Evolutionary conservation across 2,113 vertebrate genomes (phyloP).

Genomic region (Naja naja): DNA sequence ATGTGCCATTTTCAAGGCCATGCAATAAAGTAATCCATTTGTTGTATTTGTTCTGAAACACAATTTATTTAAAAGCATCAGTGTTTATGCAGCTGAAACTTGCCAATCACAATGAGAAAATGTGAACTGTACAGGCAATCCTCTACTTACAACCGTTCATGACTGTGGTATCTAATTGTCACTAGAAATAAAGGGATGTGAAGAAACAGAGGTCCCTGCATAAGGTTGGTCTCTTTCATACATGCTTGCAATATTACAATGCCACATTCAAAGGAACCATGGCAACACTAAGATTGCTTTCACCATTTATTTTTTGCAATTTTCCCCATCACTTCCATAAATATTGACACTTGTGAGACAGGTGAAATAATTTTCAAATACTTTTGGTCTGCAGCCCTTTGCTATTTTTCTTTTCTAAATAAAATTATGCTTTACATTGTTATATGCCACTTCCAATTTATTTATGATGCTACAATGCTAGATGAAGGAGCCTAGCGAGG

Average conservation of each 20-base stretch:
- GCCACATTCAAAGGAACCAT: not conserved
- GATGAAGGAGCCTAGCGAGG: not conserved
- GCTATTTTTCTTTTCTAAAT: not conserved
- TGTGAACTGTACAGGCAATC: not conserved
- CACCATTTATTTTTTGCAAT: not conserved
- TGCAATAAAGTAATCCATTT: slow-evolving; percentile 25
- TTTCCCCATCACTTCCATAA: not conserved
- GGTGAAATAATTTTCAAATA: not conserved
- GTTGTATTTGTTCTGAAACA: not conserved
- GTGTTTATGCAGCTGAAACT: not conserved
- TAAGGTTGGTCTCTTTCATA: not conserved
- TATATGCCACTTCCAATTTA: not conserved
- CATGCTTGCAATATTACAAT: not conserved
- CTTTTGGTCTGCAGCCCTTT: not conserved
- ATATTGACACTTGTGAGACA: not conserved
- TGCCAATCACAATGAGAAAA: not conserved
- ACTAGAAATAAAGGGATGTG: not conserved
- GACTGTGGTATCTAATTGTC: not conserved
- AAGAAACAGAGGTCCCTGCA: not conserved
- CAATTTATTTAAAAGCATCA: not conserved
- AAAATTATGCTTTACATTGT: not conserved
- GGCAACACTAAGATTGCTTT: not conserved
- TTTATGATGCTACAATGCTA: not conserved
- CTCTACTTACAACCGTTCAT: not conserved
- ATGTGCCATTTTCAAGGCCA: not conserved